Evolutionary conservation across 2,113 vertebrate species (phyloP).

Genomic region (Nibea albiflora): DNA sequence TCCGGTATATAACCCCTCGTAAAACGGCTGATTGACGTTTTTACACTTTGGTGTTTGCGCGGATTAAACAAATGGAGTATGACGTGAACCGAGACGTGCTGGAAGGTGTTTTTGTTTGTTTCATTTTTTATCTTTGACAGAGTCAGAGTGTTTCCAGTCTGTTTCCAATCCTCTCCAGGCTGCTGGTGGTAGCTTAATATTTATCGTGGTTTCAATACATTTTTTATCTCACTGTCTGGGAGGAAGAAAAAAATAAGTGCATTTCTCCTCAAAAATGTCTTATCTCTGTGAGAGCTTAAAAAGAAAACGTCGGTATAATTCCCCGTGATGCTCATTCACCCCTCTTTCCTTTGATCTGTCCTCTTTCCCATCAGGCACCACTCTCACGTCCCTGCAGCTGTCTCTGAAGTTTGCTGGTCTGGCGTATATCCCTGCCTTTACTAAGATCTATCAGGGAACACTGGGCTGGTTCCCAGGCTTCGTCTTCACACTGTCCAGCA

Average conservation of each 20-base stretch:
- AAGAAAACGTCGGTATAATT: too few species aligned
- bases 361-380: constrained; percentile 78
- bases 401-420: constrained; percentile 86
- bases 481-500: constrained; percentile 89
- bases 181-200: neutral
- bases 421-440: constrained; percentile 88
- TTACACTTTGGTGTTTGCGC: neutral
- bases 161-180: neutral
- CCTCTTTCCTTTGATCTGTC: neutral
- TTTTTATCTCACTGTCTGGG: neutral
- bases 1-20: neutral
- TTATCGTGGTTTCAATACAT: neutral
- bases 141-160: too few species aligned
- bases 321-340: neutral
- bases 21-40: neutral
- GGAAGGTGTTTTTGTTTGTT: too few species aligned
- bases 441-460: constrained; percentile 91
- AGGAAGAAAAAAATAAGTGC: neutral
- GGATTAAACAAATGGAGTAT: neutral
- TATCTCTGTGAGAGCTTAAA: neutral
- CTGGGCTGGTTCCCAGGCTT: constrained; percentile 87
- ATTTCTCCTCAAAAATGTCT: too few species aligned
- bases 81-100: neutral
- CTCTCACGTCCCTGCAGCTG: constrained; percentile 89
- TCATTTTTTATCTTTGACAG: too few species aligned